phyloP scores from a whole-genome alignment of 2,797 vertebrate genomes.

The Hybognathus amarus region DNA sequence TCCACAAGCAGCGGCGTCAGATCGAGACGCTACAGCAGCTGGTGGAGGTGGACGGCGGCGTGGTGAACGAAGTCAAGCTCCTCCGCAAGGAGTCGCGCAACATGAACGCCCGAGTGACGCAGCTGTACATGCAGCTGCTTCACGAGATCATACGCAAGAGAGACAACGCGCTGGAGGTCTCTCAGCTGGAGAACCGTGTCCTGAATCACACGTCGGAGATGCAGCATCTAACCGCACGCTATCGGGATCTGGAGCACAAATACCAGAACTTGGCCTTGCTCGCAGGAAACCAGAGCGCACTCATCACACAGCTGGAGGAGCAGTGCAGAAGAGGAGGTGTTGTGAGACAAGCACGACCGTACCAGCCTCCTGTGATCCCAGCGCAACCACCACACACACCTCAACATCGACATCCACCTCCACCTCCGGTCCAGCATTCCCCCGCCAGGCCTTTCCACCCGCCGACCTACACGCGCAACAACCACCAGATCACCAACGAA shows the following conservation, averaged over 20 bases:
- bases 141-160: conserved; percentile 97
- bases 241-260: conserved; percentile 95
- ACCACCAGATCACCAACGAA: conserved; percentile 94
- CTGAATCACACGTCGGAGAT: conserved; percentile 96
- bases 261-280: conserved; percentile 91
- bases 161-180: conserved; percentile 93
- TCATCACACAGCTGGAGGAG: conserved; percentile 90
- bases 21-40: conserved; percentile 93
- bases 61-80: conserved; percentile 95
- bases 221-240: conserved; percentile 90
- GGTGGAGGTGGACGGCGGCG: conserved; percentile 94
- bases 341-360: conserved; percentile 72
- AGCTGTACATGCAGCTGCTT: conserved; percentile 97
- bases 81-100: conserved; percentile 96
- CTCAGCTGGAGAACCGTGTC: conserved; percentile 94
- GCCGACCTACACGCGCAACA: conserved; percentile 82
- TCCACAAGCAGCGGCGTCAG: conserved; percentile 95
- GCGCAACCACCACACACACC: conserved; percentile 75
- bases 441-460: conserved; percentile 80
- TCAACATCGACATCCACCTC: conserved; percentile 70
- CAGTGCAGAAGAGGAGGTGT: conserved; percentile 84
- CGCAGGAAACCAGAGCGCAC: conserved; percentile 88
- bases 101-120: conserved; percentile 96
- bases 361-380: conserved; percentile 62
- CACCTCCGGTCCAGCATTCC: conserved; percentile 48